Evolutionary conservation across 2,113 vertebrate genomes (phyloP).

Genomic region (Eudyptes chrysolophus): DNA sequence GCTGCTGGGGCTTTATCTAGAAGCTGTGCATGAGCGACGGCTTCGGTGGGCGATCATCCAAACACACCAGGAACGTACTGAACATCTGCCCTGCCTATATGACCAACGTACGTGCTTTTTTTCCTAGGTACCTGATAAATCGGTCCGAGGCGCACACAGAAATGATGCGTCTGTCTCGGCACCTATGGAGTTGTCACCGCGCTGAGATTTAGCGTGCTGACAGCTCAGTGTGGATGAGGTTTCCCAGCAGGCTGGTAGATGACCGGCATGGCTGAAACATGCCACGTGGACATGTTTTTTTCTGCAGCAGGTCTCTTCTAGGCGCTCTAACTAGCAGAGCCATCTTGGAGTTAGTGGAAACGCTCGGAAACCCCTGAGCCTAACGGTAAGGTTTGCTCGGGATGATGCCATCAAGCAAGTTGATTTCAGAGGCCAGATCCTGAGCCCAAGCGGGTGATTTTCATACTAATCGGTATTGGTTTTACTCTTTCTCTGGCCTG

Average conservation of each 20-base stretch:
- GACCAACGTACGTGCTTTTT: neutral
- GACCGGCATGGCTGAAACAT: neutral
- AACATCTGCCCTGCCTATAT: neutral
- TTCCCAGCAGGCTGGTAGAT: neutral
- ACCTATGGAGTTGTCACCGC: neutral
- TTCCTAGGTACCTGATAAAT: neutral
- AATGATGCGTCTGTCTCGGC: neutral
- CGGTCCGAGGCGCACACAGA: rapidly evolving
- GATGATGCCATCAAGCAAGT: neutral
- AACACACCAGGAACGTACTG: neutral
- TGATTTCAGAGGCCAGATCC: neutral
- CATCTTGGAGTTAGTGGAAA: neutral
- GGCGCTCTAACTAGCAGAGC: neutral
- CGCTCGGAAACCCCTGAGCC: neutral
- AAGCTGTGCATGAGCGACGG: rapidly evolving
- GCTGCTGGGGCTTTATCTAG: neutral
- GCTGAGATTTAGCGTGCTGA: neutral
- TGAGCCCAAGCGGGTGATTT: neutral
- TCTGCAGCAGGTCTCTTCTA: neutral
- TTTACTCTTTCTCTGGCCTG: neutral
- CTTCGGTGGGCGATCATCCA: neutral
- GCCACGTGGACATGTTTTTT: neutral
- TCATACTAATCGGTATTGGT: neutral
- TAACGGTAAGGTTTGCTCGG: neutral
- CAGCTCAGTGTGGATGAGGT: neutral